Evolutionary conservation across 1,140 invertebrate species (phyloP).

Genomic region (Apis cerana): DNA sequence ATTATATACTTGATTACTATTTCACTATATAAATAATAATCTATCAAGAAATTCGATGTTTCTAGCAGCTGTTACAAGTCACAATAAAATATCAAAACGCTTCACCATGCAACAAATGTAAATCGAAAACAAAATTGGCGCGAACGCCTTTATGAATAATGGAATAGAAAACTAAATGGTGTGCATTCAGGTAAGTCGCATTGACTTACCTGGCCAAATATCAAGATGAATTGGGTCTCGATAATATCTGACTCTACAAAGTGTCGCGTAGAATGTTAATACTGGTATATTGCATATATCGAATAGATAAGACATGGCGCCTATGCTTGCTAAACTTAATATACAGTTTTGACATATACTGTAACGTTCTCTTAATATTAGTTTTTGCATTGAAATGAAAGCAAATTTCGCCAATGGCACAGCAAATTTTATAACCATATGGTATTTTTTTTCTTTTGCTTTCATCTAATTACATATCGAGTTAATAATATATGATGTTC

Average conservation of each 20-base stretch:
- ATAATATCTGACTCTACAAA: constrained; percentile 13
- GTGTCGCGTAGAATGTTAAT: constrained; percentile 21
- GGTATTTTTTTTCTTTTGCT: not conserved
- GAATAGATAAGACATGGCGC: constrained; percentile 7
- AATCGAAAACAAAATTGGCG: constrained; percentile 34
- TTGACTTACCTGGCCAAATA: constrained; percentile 40
- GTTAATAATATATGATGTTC: not conserved
- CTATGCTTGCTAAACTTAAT: not conserved
- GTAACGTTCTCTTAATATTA: not conserved
- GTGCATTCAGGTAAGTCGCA: not conserved
- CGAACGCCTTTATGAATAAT: constrained; percentile 27
- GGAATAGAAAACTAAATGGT: not conserved
- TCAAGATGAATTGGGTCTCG: constrained; percentile 34
- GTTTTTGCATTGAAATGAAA: not conserved
- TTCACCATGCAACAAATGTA: not conserved
- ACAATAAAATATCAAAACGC: constrained; percentile 2
- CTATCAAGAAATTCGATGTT: not conserved
- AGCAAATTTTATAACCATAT: not conserved
- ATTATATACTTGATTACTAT: not conserved
- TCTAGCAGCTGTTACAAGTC: not conserved
- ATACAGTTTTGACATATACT: not conserved
- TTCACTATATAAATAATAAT: not conserved
- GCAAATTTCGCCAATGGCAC: not conserved
- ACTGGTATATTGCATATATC: not conserved
- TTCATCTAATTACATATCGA: constrained; percentile 1